These are phyloP conservation scores for Planococcus citri DNA, from an alignment of 1,140 invertebrate genomes.

Conservation along the genomic window DNA sequence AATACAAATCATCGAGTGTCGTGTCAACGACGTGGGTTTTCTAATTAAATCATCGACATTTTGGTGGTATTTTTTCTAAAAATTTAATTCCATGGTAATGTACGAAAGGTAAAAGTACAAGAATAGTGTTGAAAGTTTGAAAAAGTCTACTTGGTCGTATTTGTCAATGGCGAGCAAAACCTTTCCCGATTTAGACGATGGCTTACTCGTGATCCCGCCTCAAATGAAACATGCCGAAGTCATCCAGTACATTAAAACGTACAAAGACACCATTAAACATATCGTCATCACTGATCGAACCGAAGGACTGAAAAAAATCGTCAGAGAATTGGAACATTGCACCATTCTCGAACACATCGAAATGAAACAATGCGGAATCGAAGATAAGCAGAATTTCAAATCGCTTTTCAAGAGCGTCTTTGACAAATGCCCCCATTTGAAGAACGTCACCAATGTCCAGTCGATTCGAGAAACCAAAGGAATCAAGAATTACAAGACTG, in stretches of 20 bases:
- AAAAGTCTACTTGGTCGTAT: not conserved
- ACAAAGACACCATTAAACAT: not conserved
- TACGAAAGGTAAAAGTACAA: too few relatives aligned
- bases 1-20: too few relatives aligned
- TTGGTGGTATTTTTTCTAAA: too few relatives aligned
- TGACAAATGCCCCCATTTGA: not conserved
- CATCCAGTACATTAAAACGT: not conserved
- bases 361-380: not conserved
- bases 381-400: not conserved
- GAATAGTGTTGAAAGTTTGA: too few relatives aligned
- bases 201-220: not conserved
- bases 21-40: too few relatives aligned
- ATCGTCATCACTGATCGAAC: not conserved
- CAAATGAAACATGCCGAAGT: conserved; percentile 9
- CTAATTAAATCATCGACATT: too few relatives aligned
- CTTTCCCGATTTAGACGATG: not conserved
- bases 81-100: too few relatives aligned
- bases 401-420: not conserved
- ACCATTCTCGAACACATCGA: not conserved
- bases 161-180: not conserved
- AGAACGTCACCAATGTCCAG: not conserved
- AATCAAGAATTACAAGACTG: not conserved
- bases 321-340: not conserved
- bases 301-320: not conserved
- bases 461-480: not conserved